phyloP scores from a whole-genome alignment of 2,113 vertebrate genomes.

The Neolamprologus cancellatus region DNA sequence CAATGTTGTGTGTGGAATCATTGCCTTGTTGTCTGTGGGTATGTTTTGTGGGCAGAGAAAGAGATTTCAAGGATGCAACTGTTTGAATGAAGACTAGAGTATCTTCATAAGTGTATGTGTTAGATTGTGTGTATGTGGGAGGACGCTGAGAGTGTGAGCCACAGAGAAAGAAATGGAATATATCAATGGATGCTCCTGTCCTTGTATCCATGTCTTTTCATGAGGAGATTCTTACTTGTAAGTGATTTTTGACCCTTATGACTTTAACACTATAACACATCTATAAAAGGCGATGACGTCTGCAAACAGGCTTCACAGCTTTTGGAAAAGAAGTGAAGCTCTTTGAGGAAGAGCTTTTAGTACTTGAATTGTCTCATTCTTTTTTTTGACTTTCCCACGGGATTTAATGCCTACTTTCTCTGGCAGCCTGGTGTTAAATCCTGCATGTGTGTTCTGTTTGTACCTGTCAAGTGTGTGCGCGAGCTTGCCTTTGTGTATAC shows the following conservation, averaged over 20 bases:
- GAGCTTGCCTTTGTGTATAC: not conserved
- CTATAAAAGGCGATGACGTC: not conserved
- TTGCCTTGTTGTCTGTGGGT: not conserved
- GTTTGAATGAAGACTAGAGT: not conserved
- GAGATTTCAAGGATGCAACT: not conserved
- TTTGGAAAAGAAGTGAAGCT: conserved; percentile 6
- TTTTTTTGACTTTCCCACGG: conserved; percentile 50
- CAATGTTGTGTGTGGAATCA: not conserved
- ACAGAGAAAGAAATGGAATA: not conserved
- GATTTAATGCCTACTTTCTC: conserved; percentile 12
- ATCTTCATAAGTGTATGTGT: not conserved
- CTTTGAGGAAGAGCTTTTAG: conserved; percentile 15
- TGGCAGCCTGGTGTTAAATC: not conserved
- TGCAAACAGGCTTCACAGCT: not conserved
- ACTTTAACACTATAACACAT: not conserved
- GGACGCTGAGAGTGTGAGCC: not conserved
- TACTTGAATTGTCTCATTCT: conserved; percentile 35
- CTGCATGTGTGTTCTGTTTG: conserved; percentile 3
- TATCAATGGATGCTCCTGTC: not conserved
- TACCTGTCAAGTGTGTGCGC: not conserved
- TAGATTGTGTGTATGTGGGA: not conserved
- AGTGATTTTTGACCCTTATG: conserved; percentile 26
- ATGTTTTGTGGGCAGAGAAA: not conserved
- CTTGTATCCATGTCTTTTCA: not conserved
- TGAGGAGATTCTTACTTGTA: not conserved